Evolutionary conservation across 2,113 vertebrate species (phyloP), one percentile per base, ranked within the genome.

Genomic region (Penelope pileata): DNA sequence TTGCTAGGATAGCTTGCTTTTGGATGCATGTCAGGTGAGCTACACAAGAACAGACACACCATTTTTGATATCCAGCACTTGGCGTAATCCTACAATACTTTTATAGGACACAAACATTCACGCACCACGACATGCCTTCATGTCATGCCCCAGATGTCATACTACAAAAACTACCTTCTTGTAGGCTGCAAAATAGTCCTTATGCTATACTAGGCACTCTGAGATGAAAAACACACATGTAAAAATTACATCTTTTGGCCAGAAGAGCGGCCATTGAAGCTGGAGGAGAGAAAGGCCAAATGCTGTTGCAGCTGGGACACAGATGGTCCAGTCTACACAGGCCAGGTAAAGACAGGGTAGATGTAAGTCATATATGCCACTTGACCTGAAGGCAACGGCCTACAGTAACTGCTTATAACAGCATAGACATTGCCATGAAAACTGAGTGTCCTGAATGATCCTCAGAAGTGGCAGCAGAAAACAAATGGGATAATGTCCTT

Each of bases 341-440:
- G 16, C 4, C 54, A 69, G 32, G 32, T 27, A 54, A 78, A 42
- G 47, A 54, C 0, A 82, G 17, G 4, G 29, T 17, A 53, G 34
- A n/a, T 47, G 18, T 27, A 62, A 78, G 38, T 11, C 42, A 54
- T 3, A 24, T 0, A 0, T 24, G n/a, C 15, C 16, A 4, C 34
- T 11, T 18, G 5, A n/a, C 27, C 19, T 9, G 42, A 14, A 36
- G 50, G 7, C 15, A 89, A 47, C 27, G 73, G 59, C 40, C 18
- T 38, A 51, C 0, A 0, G 15, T 4, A n/a, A 9, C 6, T 69
- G 48, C 5, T 78, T 80, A 32, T 13, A 76, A 19, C 12, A 54
- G 42, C 12, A 23, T 5, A 43, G 27, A 67, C 8, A 5, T 5
- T 58, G 40, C 40, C n/a, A 26, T 27, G 60, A 68, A 38, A 8